phyloP scores from a whole-genome alignment of 2,888 invertebrate species.

The Harpagoxenus sublaevis region DNA sequence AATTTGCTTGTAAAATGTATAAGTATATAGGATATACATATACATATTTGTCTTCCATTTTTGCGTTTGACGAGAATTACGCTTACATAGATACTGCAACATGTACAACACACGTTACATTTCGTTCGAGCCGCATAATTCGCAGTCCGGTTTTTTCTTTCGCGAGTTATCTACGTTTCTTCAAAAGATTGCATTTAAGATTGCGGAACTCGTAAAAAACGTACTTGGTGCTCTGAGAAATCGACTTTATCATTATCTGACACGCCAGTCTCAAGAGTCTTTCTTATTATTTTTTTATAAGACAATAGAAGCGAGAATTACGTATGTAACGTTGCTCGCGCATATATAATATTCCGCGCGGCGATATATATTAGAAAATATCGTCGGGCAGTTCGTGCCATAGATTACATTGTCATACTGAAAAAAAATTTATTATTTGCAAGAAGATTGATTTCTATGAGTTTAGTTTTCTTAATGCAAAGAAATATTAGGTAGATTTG shows the following conservation, averaged over 20 bases:
- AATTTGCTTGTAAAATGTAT: conserved; percentile 39
- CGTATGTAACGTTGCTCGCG: background rate
- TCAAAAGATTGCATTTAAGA: conserved; percentile 24
- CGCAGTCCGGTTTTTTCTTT: background rate
- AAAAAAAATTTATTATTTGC: no score
- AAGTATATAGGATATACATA: conserved; percentile 11
- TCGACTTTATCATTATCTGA: background rate
- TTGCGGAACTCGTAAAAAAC: background rate
- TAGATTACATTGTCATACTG: background rate
- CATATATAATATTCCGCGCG: background rate
- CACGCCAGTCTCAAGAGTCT: background rate
- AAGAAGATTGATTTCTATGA: no score
- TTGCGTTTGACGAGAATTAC: conserved; percentile 32
- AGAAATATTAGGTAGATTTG: no score
- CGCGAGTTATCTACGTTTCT: conserved; percentile 11
- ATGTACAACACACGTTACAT: background rate
- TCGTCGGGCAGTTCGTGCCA: conserved; percentile 23
- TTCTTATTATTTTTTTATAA: conserved; percentile 25
- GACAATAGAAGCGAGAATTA: conserved; percentile 8
- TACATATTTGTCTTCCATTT: conserved; percentile 45
- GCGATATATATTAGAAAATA: background rate
- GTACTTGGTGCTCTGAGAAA: background rate
- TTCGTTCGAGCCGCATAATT: conserved; percentile 16
- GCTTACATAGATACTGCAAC: background rate
- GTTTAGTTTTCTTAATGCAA: no score